Evolutionary conservation across 2,888 invertebrate species (phyloP), one percentile per base, ranked within the genome.

Genomic region (Aproaerema taeniolella): DNA sequence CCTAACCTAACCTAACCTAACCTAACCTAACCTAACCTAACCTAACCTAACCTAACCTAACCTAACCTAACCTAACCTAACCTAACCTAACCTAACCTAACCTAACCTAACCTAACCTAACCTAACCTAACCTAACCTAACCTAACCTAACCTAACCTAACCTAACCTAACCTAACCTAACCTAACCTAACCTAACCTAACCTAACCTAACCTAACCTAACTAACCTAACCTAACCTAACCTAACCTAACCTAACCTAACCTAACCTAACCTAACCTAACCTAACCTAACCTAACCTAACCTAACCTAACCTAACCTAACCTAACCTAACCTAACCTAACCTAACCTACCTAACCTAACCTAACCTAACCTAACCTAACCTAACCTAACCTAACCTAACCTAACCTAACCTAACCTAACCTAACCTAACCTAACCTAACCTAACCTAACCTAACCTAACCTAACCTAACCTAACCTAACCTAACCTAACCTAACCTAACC

Each of bases 401-500:
- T 45, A 42, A 42, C 39, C 39, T 39, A 42, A 39, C 39, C 42
- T 40, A 39, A 40, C 43, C 43, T 40, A 43, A 40, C 43, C 43
- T 42, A 45, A 45, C 45, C 45, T 41, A 44, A 41, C 42, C 45
- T 38, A 45, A 39, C 39, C 39, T 33, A 39, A 33, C 39, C 34
- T 33, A 34, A 38, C 39, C 39, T 39, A 39, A 33, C 39, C 41
- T 39, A 45, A 41, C 41, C 46, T 42, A 46, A 43, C 46, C 46
- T 42, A 43, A 43, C 46, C 46, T 41, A 46, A 43, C 46, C 46
- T 43, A 43, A 43, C 46, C 46, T 46, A 43, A 44, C 46, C 46
- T 42, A 47, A 47, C 46, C 46, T 47, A 47, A 43, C 46, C 43
- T 47, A 41, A 42, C 39, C 42, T 38, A 41, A 45, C 47, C 45